Conservation (phyloP, 2,888 invertebrate species). For the Dasypolia templi region DNA sequence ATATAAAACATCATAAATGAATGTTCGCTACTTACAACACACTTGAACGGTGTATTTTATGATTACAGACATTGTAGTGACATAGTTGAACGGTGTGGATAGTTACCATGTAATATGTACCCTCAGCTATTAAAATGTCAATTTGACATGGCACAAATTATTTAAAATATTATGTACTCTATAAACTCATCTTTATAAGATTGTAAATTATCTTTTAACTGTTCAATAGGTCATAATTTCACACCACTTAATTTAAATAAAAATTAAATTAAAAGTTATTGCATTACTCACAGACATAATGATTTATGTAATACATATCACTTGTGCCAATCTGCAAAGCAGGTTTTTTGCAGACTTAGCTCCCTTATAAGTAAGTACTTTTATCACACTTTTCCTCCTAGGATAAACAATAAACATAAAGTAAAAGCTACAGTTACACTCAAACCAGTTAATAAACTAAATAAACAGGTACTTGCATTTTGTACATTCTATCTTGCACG, state of each 20-base stretch:
- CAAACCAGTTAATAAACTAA: too few relatives aligned
- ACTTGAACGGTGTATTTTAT: slow-evolving; percentile 47
- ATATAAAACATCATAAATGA: slow-evolving; percentile 46
- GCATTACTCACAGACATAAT: neutral
- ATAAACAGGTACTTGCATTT: too few relatives aligned
- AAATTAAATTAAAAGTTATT: neutral
- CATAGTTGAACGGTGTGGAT: neutral
- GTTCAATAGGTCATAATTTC: neutral
- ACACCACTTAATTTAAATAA: neutral
- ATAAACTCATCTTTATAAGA: neutral
- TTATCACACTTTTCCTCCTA: too few relatives aligned
- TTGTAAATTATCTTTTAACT: neutral
- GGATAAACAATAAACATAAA: too few relatives aligned
- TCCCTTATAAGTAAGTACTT: too few relatives aligned
- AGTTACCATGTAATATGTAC: neutral
- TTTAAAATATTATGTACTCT: too few relatives aligned
- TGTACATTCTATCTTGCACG: too few relatives aligned
- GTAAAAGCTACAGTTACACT: too few relatives aligned
- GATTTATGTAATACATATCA: neutral
- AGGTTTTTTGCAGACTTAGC: neutral
- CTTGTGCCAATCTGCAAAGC: neutral
- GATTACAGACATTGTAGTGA: slow-evolving; percentile 34
- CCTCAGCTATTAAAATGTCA: neutral
- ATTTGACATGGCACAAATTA: neutral
- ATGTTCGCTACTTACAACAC: slow-evolving; percentile 33